Conservation (phyloP, 2,113 vertebrate species). For the Lota lota region DNA sequence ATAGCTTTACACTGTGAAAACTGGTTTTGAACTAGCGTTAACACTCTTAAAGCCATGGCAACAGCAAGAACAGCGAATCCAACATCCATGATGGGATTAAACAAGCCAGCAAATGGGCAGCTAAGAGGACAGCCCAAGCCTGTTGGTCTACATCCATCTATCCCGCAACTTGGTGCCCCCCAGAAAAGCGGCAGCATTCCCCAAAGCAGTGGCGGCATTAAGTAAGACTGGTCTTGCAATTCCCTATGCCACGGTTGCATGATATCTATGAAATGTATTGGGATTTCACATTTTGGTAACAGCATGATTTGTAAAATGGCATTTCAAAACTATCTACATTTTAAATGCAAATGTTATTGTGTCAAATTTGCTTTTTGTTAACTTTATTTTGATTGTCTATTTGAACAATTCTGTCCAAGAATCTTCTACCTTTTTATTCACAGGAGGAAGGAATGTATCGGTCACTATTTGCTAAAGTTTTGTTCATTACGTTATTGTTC, state of each 20-base stretch:
- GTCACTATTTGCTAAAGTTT: no score
- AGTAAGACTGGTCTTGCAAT: slow-evolving; percentile 45
- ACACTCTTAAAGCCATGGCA: slow-evolving; percentile 57
- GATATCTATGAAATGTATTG: not conserved
- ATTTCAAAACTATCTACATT: no score
- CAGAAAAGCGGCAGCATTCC: slow-evolving; percentile 59
- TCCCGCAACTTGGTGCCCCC: slow-evolving; percentile 38
- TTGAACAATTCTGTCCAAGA: no score
- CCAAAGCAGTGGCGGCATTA: slow-evolving; percentile 66
- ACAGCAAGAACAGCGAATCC: slow-evolving; percentile 70
- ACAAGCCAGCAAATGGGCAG: slow-evolving; percentile 66
- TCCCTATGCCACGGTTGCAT: not conserved
- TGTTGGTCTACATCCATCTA: slow-evolving; percentile 35
- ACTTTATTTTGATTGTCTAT: not conserved
- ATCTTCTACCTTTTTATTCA: no score
- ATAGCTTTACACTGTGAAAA: slow-evolving; percentile 11
- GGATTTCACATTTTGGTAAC: not conserved
- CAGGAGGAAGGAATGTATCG: no score
- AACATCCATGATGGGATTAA: slow-evolving; percentile 57
- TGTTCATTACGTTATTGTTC: no score
- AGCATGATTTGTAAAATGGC: no score
- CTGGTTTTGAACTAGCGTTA: slow-evolving; percentile 16
- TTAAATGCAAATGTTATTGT: no score
- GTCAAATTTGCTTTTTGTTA: not conserved
- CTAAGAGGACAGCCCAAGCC: slow-evolving; percentile 57